These are phyloP conservation scores for Pteria penguin DNA, from an alignment of 2,888 invertebrate genomes.

Conservation along the genomic window DNA sequence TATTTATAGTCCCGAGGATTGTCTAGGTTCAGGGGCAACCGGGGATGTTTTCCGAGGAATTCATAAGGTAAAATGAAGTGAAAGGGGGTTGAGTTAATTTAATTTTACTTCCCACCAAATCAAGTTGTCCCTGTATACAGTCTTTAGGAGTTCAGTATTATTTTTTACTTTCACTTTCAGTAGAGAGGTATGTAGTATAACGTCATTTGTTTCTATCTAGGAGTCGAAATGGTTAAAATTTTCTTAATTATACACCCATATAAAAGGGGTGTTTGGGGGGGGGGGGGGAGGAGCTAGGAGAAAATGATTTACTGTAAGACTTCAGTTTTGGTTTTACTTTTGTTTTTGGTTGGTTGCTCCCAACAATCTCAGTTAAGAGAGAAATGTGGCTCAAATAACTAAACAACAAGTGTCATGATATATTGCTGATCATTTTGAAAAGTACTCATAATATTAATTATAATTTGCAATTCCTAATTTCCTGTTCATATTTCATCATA, in stretches of 20 bases:
- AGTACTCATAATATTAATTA: too few relatives aligned
- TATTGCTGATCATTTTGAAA: too few relatives aligned
- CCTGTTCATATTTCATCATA: too few relatives aligned
- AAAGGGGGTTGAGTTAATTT: too few relatives aligned
- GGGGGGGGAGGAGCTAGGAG: neutral
- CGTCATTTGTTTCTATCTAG: neutral
- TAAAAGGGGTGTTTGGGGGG: neutral
- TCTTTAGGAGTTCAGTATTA: neutral
- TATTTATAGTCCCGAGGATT: constrained; percentile 57
- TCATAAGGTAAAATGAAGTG: constrained; percentile 54
- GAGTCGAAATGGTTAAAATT: neutral
- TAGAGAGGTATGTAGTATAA: neutral
- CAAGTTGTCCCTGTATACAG: too few relatives aligned
- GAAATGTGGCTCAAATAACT: too few relatives aligned
- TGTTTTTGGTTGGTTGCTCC: too few relatives aligned
- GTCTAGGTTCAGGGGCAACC: constrained; percentile 64
- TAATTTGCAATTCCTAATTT: too few relatives aligned
- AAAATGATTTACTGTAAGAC: neutral
- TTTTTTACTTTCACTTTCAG: constrained; percentile 2
- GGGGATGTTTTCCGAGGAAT: constrained; percentile 67
- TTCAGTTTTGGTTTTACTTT: too few relatives aligned
- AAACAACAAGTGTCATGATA: too few relatives aligned
- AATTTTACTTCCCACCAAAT: too few relatives aligned
- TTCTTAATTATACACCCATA: neutral
- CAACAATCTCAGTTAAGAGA: too few relatives aligned